Evolutionary conservation across 2,888 invertebrate genomes (phyloP), one percentile per base, ranked within the genome.

Genomic region (Drosophila buzzatii): DNA sequence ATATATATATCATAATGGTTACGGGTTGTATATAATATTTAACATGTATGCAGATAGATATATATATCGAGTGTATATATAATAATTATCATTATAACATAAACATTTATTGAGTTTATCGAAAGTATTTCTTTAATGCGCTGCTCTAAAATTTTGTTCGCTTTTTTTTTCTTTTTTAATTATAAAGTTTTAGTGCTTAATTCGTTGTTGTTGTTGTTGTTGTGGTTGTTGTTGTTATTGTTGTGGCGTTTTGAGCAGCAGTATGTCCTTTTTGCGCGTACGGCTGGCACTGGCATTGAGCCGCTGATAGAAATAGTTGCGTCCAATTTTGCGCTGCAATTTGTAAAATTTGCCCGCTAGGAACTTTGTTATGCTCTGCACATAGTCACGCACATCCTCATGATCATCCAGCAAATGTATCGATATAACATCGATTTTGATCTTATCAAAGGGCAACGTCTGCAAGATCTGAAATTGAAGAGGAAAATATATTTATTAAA

Each of bases 361-460:
- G 89, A 93, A 93, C 88, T 92, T 91, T 81, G 92, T 92, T 73
- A 93, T 90, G 71, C 90, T 90, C 87, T 92, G 91, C 82, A 93
- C 87, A 73, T 93, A 93, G 72, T 86, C 82, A 66, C 86, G 90
- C 65, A 91, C 85, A 72, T 85, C 82, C 68, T 92, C 92, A 65
- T 92, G 91, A 81, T 92, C 90, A 71, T 92, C 92, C 76, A 91
- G 86, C 85, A 93, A 84, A 84, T 93, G 93, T 83, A 93, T 92
- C 73, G 93, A 92, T 85, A 93, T 93, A 58, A 93, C 87, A 73
- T 92, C 91, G 79, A 93, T 93, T 81, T 91, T 91, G 60, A 93
- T 90, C 86, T 92, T 92, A 68, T 92, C 89, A 74, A 93, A 93
- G 70, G 93, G 93, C 82, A 93, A 82, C 76, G 93, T 93, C 89